These are phyloP conservation scores for Tenualosa ilisha DNA, from an alignment of 2,797 vertebrate species.

Conservation along the genomic window DNA sequence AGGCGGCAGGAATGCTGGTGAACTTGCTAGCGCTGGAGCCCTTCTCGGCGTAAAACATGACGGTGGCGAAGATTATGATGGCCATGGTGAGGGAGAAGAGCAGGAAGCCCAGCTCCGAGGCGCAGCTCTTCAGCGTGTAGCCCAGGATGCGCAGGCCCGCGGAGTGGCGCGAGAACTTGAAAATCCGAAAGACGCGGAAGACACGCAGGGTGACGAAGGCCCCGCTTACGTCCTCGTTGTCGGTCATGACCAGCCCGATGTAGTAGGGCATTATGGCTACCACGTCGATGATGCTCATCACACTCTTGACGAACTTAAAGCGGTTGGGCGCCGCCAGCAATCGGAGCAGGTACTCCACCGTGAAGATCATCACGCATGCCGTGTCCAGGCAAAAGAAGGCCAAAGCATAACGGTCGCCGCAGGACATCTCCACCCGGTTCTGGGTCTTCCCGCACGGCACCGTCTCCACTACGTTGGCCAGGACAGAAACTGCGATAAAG, in stretches of 20 bases:
- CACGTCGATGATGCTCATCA: constrained; percentile 97
- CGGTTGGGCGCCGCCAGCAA: constrained; percentile 89
- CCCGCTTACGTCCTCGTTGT: constrained; percentile 97
- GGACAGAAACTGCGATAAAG: constrained; percentile 95
- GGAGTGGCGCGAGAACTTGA: constrained; percentile 97
- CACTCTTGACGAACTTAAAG: constrained; percentile 90
- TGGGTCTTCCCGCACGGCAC: constrained; percentile 84
- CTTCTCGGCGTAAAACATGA: constrained; percentile 92
- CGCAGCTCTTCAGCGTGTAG: constrained; percentile 90
- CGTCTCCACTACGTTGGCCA: constrained; percentile 94
- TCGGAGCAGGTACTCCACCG: constrained; percentile 91
- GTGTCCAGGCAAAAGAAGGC: constrained; percentile 99
- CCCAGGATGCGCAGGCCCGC: constrained; percentile 94
- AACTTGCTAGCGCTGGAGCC: constrained; percentile 91
- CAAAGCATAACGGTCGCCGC: constrained; percentile 89
- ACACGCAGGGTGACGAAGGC: constrained; percentile 96
- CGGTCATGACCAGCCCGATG: constrained; percentile 93
- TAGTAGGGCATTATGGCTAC: constrained; percentile 98
- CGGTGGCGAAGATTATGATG: constrained; percentile 70
- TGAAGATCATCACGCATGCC: constrained; percentile 98
- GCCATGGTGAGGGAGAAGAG: constrained; percentile 94
- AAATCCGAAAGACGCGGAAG: constrained; percentile 96
- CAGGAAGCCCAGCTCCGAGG: constrained; percentile 88
- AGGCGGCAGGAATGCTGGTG: constrained; percentile 96
- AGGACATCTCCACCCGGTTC: constrained; percentile 78